Evolutionary conservation across 2,113 vertebrate species (phyloP).

Genomic region (Tetraodon nigroviridis): DNA sequence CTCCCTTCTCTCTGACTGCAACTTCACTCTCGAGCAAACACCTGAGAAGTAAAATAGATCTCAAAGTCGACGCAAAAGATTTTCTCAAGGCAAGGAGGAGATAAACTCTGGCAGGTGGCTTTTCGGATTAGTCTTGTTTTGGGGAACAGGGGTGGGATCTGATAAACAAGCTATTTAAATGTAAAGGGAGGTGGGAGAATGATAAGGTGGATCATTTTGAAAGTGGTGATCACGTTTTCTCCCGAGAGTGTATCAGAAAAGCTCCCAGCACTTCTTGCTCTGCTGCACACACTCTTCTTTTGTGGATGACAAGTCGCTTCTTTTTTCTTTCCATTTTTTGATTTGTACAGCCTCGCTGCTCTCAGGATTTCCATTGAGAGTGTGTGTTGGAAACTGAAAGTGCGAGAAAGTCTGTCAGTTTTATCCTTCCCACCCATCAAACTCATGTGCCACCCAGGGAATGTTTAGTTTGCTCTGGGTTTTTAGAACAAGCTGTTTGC

Average conservation of each 20-base stretch:
- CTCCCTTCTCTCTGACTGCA: conserved; percentile 49
- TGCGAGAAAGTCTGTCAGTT: conserved; percentile 10
- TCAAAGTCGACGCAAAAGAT: conserved; percentile 65
- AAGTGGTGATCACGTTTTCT: conserved; percentile 56
- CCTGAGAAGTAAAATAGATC: conserved; percentile 63
- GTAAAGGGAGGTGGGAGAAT: conserved; percentile 39
- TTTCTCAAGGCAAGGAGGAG: conserved; percentile 52
- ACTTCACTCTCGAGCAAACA: conserved; percentile 51
- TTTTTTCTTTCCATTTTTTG: conserved; percentile 28
- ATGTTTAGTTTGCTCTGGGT: neutral
- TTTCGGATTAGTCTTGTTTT: conserved; percentile 72
- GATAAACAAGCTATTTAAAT: conserved; percentile 73
- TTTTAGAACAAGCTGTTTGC: neutral
- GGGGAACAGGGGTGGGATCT: conserved; percentile 15
- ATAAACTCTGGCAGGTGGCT: conserved; percentile 67
- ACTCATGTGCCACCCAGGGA: conserved; percentile 7
- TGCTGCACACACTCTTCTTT: conserved; percentile 17
- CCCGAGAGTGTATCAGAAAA: conserved; percentile 63
- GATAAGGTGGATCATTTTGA: conserved; percentile 69
- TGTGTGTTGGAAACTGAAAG: conserved; percentile 5
- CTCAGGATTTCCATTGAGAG: conserved; percentile 54
- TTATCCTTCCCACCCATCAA: conserved; percentile 29
- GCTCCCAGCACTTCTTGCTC: conserved; percentile 49
- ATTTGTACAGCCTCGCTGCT: conserved; percentile 67
- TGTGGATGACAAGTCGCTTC: conserved; percentile 54